Conservation (phyloP, 2,888 invertebrate species). For the Vandiemenella viatica region DNA sequence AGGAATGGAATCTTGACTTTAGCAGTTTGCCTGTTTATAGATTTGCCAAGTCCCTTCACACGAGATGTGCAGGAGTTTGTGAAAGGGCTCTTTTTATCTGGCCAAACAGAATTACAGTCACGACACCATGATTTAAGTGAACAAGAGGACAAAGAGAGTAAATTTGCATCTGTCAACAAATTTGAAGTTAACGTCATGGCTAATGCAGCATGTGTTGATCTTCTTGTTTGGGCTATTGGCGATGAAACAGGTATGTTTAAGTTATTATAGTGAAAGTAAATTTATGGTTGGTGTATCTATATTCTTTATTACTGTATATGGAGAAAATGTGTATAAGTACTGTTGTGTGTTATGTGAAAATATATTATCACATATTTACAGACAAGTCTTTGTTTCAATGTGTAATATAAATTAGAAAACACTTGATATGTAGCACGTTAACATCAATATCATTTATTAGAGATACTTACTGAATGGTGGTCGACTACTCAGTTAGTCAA, state of each 20-base stretch:
- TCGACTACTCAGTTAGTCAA: too few relatives aligned
- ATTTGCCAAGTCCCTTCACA: slow-evolving; percentile 77
- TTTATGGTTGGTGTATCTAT: too few relatives aligned
- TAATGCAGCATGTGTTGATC: slow-evolving; percentile 92
- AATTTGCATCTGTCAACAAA: slow-evolving; percentile 68
- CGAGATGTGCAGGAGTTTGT: slow-evolving; percentile 86
- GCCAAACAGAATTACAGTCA: slow-evolving; percentile 83
- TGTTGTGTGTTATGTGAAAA: too few relatives aligned
- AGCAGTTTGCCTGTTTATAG: slow-evolving; percentile 29
- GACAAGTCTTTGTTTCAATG: neutral
- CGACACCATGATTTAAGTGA: slow-evolving; percentile 74
- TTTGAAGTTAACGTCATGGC: slow-evolving; percentile 93
- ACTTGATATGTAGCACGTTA: too few relatives aligned
- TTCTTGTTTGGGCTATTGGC: slow-evolving; percentile 93
- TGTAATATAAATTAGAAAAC: too few relatives aligned
- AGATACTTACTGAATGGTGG: too few relatives aligned
- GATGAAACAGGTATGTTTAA: slow-evolving; percentile 73
- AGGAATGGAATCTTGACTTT: too few relatives aligned
- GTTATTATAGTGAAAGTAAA: neutral
- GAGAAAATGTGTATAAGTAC: too few relatives aligned
- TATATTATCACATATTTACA: neutral
- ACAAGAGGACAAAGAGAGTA: slow-evolving; percentile 64
- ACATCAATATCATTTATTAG: too few relatives aligned
- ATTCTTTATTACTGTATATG: too few relatives aligned
- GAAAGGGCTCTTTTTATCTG: slow-evolving; percentile 74